Evolutionary conservation across 2,113 vertebrate genomes (phyloP), one percentile per base, ranked within the genome.

Genomic region (Nesoenas mayeri): DNA sequence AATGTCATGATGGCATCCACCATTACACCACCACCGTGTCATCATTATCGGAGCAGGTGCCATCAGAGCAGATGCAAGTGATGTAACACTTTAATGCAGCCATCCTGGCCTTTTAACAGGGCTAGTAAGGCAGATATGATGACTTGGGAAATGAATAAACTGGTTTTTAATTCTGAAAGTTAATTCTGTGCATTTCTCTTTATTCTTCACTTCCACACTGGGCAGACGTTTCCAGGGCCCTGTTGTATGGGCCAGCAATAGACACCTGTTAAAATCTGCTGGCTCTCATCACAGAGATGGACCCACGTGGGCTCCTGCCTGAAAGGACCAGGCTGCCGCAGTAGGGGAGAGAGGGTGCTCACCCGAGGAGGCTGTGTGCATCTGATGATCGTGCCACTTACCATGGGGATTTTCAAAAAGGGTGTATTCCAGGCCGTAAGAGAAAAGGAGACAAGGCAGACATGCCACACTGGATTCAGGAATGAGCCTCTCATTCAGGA

Each of bases 381-480:
- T 47, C 38, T 65, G 29, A 13, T 8, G 13, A 21, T 15, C 15
- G 14, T 70, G 62, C 5, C 36, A 26, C 16, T 58, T 65, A 53
- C 14, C 32, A 71, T 57, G 11, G 15, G 4, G 6, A 9, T 34
- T 90, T 70, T 42, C 47, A 54, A 25, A 85, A 80, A 51, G 6
- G 3, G 18, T 50, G 21, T 24, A 25, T 70, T 70, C 12, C 38
- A 48, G 44, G 29, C 8, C n/a, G 1, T 21, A 54, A 61, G 10
- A 60, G 57, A 77, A 71, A 50, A 85, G 26, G 40, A 71, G 21
- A 25, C 38, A 77, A 77, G 64, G 22, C 15, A 65, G 51, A 60
- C 1, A 2, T 11, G 18, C 29, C 1, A 1, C 19, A 29, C 7
- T 32, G 51, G n/a, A 56, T 77, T 65, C 47, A 65, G 31, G 13